Base-by-base conservation (phyloP, 2,797 vertebrate genomes). In the Mergus octosetaceus region DNA sequence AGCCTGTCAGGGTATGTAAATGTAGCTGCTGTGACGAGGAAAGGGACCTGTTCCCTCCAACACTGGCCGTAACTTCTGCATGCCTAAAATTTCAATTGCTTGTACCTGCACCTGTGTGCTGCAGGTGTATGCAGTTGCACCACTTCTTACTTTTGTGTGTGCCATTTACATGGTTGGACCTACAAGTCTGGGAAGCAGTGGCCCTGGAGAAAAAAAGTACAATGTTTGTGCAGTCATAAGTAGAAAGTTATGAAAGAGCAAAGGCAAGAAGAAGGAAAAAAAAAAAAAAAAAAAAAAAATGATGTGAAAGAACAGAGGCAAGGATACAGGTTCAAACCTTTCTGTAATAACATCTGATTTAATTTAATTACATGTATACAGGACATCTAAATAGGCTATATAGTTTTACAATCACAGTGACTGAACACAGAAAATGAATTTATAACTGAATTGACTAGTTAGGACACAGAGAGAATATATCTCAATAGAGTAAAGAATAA, bases 1-100 rank as follows among this genome's bases (percentile, higher is more conserved):
- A 97, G 88, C 77, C 88, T 96, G 96, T 97, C 97, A 97, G 93
- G 90, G 91, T 85, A 94, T 84, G 89, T 85, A 94, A 94, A 97
- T 93, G 32, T 65, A 91, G 80, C 22, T 68, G 36, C 65, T 93
- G 45, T 65, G 43, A 51, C 75, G 74, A 93, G 84, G 83, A 96
- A 79, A 64, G 95, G 86, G 94, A 95, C 94, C 87, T 89, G 53
- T 89, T 96, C 84, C 83, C 93, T 95, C 91, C 77, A 95, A 47
- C 28, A n/a, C 41, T 80, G 41, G 36, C 45, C 72, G 54, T 58
- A 77, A 3, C n/a, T 83, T 87, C 22, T 51, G 60, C 87, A 53
- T 71, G 66, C 71, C 86, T 85, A 85, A 93, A 90, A 80, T 69
- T 93, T 78, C 57, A 74, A 2, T 38, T 84, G 49, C 58, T 94